phyloP scores from a whole-genome alignment of 37 sponge, comb jelly and placozoan species.

The Haliclona indistincta region DNA sequence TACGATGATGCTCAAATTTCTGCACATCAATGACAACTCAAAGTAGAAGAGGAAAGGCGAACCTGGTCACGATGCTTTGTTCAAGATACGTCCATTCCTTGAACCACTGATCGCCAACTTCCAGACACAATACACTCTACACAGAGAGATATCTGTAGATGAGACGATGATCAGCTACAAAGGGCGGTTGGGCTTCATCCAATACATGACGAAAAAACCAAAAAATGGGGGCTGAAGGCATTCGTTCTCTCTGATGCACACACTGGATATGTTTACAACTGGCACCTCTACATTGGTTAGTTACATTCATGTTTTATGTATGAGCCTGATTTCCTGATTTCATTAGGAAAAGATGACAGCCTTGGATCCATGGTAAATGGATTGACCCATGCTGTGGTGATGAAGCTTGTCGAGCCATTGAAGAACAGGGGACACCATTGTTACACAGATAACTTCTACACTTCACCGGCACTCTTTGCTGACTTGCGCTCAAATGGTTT shows the following conservation, averaged over 20 bases:
- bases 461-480: constrained; percentile 18
- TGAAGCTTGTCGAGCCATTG: constrained; percentile 20
- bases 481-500: not conserved
- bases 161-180: constrained; percentile 22
- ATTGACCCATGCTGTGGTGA: constrained; percentile 34
- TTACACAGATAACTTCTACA: constrained; percentile 36
- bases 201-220: constrained; percentile 11
- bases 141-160: no score
- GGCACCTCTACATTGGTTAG: constrained; percentile 18
- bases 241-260: constrained; percentile 12
- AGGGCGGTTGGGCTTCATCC: constrained; percentile 16
- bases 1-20: no score
- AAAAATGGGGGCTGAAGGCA: constrained; percentile 38
- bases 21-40: no score
- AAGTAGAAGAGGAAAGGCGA: constrained; percentile 21
- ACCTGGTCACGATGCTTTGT: constrained; percentile 32
- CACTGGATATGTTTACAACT: constrained; percentile 17
- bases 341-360: constrained; percentile 33
- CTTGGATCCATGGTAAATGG: constrained; percentile 10
- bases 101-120: constrained; percentile 30
- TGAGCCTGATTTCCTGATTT: no score
- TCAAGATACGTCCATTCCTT: constrained; percentile 28
- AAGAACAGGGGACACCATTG: constrained; percentile 19
- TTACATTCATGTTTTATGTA: no score
- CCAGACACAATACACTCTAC: constrained; percentile 6